A percentile compares a stretch with the other conserved stretches of the same genome.
phyloP scores from a whole-genome alignment of 2,797 vertebrate genomes.

The Esox lucius region DNA sequence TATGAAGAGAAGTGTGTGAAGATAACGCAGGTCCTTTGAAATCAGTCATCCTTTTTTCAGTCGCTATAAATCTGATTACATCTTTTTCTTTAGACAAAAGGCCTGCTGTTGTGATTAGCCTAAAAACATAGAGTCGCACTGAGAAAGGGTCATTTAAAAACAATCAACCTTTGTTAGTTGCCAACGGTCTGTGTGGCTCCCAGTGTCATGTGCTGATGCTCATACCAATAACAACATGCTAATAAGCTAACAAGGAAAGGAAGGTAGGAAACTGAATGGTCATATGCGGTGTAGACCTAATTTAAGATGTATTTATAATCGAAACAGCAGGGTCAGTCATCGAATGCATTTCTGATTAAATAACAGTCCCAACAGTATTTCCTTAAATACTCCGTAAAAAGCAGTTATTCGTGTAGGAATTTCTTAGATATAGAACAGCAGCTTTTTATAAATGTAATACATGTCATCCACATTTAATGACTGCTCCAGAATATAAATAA shows the following conservation, averaged over 20 bases:
- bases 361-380: background rate
- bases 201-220: background rate
- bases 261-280: background rate
- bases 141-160: background rate
- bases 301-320: background rate
- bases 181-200: background rate
- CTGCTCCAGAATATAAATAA: background rate
- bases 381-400: background rate
- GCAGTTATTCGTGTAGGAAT: background rate
- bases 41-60: background rate
- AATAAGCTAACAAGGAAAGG: background rate
- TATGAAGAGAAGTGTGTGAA: background rate
- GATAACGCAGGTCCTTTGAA: background rate
- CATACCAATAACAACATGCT: background rate
- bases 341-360: background rate
- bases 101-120: background rate
- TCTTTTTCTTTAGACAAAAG: background rate
- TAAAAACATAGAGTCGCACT: background rate
- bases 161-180: background rate
- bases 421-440: background rate
- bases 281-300: conserved; percentile 13
- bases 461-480: background rate
- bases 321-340: conserved; percentile 22
- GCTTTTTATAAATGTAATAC: too few relatives aligned
- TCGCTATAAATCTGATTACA: background rate